Evolutionary conservation across 1,140 invertebrate species (phyloP).

Genomic region (Laodelphax striatellus): DNA sequence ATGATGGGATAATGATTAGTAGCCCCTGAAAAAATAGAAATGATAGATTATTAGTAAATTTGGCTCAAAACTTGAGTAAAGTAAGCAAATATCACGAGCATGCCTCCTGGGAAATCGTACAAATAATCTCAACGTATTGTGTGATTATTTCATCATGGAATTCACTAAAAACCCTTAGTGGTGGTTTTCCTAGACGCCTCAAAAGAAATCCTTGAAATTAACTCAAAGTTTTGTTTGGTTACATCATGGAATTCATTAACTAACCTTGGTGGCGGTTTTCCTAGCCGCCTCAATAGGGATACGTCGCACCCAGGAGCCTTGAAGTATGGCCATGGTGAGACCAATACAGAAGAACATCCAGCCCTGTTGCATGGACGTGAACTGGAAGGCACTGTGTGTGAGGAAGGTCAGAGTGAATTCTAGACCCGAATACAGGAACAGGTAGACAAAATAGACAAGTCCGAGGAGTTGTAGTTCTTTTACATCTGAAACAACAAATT

Average conservation of each 20-base stretch:
- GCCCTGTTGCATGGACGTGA: conserved; percentile 91
- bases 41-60: too few relatives aligned
- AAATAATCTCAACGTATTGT: too few relatives aligned
- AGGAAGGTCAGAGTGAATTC: conserved; percentile 97
- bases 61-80: too few relatives aligned
- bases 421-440: conserved; percentile 93
- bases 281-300: conserved; percentile 65
- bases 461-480: conserved; percentile 61
- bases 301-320: conserved; percentile 78
- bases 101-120: too few relatives aligned
- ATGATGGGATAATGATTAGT: conserved; percentile 78
- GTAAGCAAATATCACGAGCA: too few relatives aligned
- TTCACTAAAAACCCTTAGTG: too few relatives aligned
- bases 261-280: conserved; percentile 52
- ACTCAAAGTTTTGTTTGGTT: too few relatives aligned
- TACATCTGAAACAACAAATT: conserved; percentile 36
- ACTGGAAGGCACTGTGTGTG: conserved; percentile 85
- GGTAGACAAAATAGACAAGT: conserved; percentile 82
- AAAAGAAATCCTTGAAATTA: too few relatives aligned
- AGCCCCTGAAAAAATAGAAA: conserved; percentile 53
- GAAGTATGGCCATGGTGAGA: conserved; percentile 82
- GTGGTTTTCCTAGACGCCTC: too few relatives aligned
- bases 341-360: conserved; percentile 96
- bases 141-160: too few relatives aligned
- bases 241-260: not conserved